Evolutionary conservation across 2,888 invertebrate genomes (phyloP), one percentile per base, ranked within the genome.

Genomic region (Dendrolimus pini): DNA sequence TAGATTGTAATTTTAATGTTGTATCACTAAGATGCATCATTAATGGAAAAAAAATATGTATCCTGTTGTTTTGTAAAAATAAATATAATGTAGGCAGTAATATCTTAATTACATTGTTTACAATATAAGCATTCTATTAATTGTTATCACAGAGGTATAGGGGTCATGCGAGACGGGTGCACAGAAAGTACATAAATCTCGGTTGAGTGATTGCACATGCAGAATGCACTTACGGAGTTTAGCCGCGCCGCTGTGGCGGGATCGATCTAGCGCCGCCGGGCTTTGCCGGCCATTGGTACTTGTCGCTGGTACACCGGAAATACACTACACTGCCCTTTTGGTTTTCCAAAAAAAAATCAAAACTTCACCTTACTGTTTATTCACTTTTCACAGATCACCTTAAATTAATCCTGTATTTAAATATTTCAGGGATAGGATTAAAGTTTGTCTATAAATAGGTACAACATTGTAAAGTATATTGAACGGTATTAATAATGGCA

Each of bases 241-340:
- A 75, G 69, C 65, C 68, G 75, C 77, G 78, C 77, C 77, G 79
- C 68, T 69, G 72, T 62, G 73, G 75, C 78, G 74, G 80, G 83
- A 84, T 87, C 87, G 87, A 88, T 88, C 74, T 82, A 88, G 86
- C 85, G 75, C 70, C 69, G 72, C 74, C 76, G 77, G 71, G 73
- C 70, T 61, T 69, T 62, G 71, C 77, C 79, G 76, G 74, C 81
- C 82, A 80, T 83, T 66, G 68, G 72, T 66, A 64, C 67, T 65
- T 59, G 62, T 63, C 56, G 66, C 65, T 65, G 68, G 57, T 64
- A 61, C 60, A 56, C 58, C 60, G 64, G 68, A 62, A 69, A 66
- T 66, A 56, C 72, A 71, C 78, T 72, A 59, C 80, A 75, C 76
- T 74, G 65, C 74, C 75, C 80, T 73, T 70, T 70, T 70, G 64